Evolutionary conservation across 2,113 vertebrate genomes (phyloP), one percentile per base, ranked within the genome.

Genomic region (Thalassarche chlororhynchos): DNA sequence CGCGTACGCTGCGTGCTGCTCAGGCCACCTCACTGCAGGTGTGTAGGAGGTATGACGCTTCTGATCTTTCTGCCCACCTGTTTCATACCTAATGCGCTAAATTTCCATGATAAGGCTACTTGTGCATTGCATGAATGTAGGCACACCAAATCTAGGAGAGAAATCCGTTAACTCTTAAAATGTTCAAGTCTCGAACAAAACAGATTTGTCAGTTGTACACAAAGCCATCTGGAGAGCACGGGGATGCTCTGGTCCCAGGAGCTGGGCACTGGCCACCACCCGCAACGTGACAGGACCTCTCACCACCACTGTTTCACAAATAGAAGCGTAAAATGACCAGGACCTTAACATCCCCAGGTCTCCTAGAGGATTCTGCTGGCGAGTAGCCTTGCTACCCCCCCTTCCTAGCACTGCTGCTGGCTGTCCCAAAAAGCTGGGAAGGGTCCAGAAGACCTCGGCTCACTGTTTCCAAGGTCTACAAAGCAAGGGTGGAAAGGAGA

Each of bases 131-230:
- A 17, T 14, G 10, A 60, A 42, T 0, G 3, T 4, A 92, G 91
- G 71, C 72, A 94, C 38, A 44, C 74, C 81, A 95, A 90, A 90
- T 42, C 47, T 47, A 36, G 42, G 91, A 95, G 70, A 83, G 92
- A 94, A 96, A 96, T 85, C 62, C 76, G 75, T 81, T 97, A 92
- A 60, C 20, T 74, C 55, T 93, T 95, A 92, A 25, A 93, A 95
- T 36, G 82, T 46, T 93, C 21, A 36, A 90, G 91, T 85, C 89
- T 7, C 12, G 15, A 70, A 71, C 12, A 25, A 44, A 78, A 55
- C 8, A n/a, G 78, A 60, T 55, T 44, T 28, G 14, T 29, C 52
- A 20, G 14, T 21, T 36, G 31, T 55, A 38, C 29, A 49, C 32
- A 93, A 93, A 96, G 72, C 93, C 92, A 97, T 70, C 84, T 92